phyloP scores from a whole-genome alignment of 2,888 invertebrate genomes.

The Protodeltote pygarga region DNA sequence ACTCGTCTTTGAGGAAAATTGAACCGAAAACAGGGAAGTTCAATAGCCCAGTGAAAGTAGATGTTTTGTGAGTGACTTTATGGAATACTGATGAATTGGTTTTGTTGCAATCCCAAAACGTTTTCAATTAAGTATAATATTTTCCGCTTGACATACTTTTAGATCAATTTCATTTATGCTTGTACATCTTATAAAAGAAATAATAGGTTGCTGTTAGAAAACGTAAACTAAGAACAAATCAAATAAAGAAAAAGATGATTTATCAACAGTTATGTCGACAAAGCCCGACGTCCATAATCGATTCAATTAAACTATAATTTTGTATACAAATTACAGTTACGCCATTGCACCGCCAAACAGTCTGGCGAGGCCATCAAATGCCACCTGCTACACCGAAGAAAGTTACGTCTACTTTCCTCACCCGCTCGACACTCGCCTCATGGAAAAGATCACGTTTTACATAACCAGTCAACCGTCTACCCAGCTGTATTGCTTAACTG shows the following conservation, averaged over 20 bases:
- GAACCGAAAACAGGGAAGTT: constrained; percentile 2
- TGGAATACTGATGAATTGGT: constrained; percentile 17
- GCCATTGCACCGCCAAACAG: constrained; percentile 16
- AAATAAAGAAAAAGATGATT: too few relatives aligned
- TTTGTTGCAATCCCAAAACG: not conserved
- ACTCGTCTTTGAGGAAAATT: constrained; percentile 34
- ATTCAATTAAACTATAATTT: constrained; percentile 9
- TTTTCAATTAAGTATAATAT: not conserved
- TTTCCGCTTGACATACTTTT: not conserved
- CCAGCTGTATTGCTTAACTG: constrained; percentile 9
- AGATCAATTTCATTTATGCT: not conserved
- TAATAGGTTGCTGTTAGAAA: too few relatives aligned
- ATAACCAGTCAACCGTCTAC: constrained; percentile 34
- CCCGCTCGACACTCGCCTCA: constrained; percentile 15
- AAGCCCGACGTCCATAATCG: not conserved
- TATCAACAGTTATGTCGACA: too few relatives aligned
- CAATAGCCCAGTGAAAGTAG: constrained; percentile 31
- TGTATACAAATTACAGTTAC: constrained; percentile 20
- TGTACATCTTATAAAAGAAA: too few relatives aligned
- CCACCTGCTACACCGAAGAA: constrained; percentile 31
- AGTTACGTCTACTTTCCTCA: constrained; percentile 34
- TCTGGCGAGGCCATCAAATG: constrained; percentile 19
- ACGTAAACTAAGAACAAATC: too few relatives aligned
- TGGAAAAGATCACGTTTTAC: constrained; percentile 31
- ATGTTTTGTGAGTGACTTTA: constrained; percentile 16